phyloP scores from a whole-genome alignment of 2,888 invertebrate species.

The Pachydiplax longipennis region DNA sequence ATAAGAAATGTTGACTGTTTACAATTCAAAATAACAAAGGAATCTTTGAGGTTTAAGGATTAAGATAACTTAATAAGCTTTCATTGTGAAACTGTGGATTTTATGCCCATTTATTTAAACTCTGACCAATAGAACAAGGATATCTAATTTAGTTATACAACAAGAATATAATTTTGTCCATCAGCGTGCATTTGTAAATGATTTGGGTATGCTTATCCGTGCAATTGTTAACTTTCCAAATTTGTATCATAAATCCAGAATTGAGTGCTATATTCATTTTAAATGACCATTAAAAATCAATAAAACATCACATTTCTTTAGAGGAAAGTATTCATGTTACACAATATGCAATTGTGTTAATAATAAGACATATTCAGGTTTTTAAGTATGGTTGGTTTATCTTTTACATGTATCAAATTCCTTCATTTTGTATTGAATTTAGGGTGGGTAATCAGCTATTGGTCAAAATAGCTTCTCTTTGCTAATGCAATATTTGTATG shows the following conservation, averaged over 20 bases:
- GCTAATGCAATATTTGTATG: conserved; percentile 19
- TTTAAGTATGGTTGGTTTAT: background rate
- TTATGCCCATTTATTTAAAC: background rate
- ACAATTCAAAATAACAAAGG: background rate
- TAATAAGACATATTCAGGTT: background rate
- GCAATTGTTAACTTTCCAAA: background rate
- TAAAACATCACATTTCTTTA: background rate
- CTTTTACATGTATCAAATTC: background rate
- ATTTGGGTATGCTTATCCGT: background rate
- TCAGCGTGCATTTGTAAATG: background rate
- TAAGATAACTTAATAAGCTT: background rate
- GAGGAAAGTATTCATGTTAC: background rate
- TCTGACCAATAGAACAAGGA: conserved; percentile 31
- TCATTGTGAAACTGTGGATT: background rate
- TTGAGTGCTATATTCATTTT: background rate
- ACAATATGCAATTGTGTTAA: background rate
- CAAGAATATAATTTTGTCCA: background rate
- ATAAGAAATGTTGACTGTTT: background rate
- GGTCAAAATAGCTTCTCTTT: background rate
- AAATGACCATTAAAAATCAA: background rate
- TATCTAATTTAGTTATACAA: background rate
- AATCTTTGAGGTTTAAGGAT: background rate
- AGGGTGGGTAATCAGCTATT: background rate
- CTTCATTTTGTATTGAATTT: background rate
- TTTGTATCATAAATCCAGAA: background rate